Conservation (phyloP, 2,113 vertebrate genomes). For the Phycodurus eques region DNA sequence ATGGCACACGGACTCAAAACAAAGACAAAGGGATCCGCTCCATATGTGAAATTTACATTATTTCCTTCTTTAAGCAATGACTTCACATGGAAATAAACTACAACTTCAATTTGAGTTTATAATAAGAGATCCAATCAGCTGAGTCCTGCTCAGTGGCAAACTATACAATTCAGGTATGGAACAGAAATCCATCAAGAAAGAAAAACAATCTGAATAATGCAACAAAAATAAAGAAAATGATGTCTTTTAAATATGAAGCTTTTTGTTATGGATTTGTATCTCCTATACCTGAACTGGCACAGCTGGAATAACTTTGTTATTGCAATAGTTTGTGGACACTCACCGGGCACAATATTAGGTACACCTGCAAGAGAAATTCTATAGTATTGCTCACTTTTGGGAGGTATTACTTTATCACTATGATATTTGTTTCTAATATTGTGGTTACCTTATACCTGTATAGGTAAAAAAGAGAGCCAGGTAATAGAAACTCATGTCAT, state of each 20-base stretch:
- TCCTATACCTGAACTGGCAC: neutral
- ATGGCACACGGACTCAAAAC: constrained; percentile 85
- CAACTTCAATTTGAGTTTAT: neutral
- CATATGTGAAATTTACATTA: constrained; percentile 83
- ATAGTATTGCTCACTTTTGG: neutral
- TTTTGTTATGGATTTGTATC: neutral
- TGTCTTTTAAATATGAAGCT: neutral
- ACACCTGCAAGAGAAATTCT: neutral
- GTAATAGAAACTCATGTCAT: too few relatives aligned
- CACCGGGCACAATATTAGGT: neutral
- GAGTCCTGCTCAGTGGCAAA: constrained; percentile 68
- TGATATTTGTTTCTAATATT: neutral
- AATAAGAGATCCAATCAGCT: constrained; percentile 28
- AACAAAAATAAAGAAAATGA: neutral
- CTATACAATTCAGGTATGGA: constrained; percentile 1
- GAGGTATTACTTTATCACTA: neutral
- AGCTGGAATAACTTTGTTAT: neutral
- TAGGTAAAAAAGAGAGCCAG: neutral
- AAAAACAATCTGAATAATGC: neutral
- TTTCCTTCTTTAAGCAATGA: constrained; percentile 69
- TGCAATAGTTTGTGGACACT: neutral
- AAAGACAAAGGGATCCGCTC: constrained; percentile 74
- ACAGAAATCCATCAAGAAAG: neutral
- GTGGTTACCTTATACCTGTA: neutral
- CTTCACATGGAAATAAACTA: constrained; percentile 52